phyloP scores from a whole-genome alignment of 2,113 vertebrate species.

The Cyanoramphus novaezelandiae region DNA sequence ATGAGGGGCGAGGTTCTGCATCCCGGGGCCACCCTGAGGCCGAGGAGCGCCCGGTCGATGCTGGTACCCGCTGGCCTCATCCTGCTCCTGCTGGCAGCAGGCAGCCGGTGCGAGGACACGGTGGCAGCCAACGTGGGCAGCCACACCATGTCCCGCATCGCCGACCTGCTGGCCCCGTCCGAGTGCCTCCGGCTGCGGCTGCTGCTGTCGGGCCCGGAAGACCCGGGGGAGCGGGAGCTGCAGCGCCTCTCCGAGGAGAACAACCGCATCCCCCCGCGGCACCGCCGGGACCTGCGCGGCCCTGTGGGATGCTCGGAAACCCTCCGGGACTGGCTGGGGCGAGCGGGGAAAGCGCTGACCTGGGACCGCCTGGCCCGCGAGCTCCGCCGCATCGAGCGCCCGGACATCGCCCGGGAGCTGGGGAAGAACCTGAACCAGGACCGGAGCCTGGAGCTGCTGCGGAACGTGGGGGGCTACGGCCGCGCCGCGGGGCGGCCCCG shows the following conservation, averaged over 20 bases:
- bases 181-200: slow-evolving; percentile 66
- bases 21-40: accelerated
- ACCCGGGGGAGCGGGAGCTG: background rate
- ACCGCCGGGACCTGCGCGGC: accelerated
- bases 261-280: background rate
- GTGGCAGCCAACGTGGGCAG: slow-evolving; percentile 54
- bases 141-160: slow-evolving; percentile 68
- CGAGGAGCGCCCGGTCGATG: accelerated
- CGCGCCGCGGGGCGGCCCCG: background rate
- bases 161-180: slow-evolving; percentile 48
- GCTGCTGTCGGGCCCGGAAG: background rate
- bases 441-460: slow-evolving; percentile 64
- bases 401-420: slow-evolving; percentile 69
- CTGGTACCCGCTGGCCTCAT: accelerated
- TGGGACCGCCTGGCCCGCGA: slow-evolving; percentile 70
- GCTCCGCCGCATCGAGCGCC: slow-evolving; percentile 59
- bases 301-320: background rate
- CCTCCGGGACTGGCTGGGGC: slow-evolving; percentile 53
- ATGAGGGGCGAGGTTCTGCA: accelerated
- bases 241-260: background rate
- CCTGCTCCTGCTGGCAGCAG: background rate
- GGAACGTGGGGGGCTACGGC: slow-evolving; percentile 16
- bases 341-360: background rate
- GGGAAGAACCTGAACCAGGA: slow-evolving; percentile 78
- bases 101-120: accelerated